Conservation (phyloP, 2,113 vertebrate species). For the Mystacornis crossleyi region DNA sequence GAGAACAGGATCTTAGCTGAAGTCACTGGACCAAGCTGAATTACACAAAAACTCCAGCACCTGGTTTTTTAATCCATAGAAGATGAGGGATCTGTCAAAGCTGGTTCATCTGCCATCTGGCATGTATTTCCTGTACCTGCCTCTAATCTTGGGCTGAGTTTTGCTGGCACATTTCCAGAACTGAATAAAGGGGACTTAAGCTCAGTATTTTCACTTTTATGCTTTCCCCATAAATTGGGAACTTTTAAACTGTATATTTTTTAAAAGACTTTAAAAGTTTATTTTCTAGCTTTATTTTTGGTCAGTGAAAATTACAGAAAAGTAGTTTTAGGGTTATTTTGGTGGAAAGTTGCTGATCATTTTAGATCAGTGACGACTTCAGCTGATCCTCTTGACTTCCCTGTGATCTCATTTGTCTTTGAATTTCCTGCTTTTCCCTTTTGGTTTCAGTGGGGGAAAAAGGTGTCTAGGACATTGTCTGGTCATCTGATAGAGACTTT, state of each 20-base stretch:
- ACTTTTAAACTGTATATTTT: neutral
- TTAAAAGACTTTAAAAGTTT: neutral
- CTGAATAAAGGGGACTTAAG: neutral
- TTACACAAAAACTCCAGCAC: constrained; percentile 18
- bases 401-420: neutral
- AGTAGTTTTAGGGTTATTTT: neutral
- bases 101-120: constrained; percentile 31
- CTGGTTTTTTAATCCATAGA: constrained; percentile 31
- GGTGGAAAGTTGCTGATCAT: neutral
- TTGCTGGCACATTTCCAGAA: constrained; percentile 3
- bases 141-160: neutral
- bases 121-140: neutral
- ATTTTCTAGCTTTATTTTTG: neutral
- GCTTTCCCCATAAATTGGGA: neutral
- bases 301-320: neutral
- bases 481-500: neutral
- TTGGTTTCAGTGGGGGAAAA: neutral
- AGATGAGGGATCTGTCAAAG: neutral
- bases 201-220: neutral
- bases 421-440: neutral
- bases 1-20: neutral
- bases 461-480: neutral
- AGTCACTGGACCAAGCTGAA: neutral
- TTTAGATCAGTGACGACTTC: neutral
- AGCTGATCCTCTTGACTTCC: neutral